phyloP scores from a whole-genome alignment of 2,888 invertebrate genomes.

The Ptychoptera contaminata region DNA sequence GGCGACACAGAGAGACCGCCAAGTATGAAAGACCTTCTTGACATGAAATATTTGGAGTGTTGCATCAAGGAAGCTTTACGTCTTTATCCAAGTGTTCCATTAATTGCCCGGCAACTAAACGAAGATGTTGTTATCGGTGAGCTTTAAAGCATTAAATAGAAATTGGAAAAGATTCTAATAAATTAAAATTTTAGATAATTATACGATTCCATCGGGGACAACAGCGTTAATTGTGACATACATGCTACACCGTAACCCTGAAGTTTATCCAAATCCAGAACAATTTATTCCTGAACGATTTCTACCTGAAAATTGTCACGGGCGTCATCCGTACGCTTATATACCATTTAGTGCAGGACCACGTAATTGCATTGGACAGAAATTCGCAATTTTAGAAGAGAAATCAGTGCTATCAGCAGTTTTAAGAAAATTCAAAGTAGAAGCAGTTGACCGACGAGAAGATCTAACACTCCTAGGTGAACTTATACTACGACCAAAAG shows the following conservation, averaged over 20 bases:
- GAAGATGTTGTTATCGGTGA: constrained; percentile 42
- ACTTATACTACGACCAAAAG: constrained; percentile 40
- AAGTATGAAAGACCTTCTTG: constrained; percentile 39
- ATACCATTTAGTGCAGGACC: constrained; percentile 57
- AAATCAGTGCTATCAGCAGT: constrained; percentile 40
- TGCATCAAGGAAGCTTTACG: constrained; percentile 53
- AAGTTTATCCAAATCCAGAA: constrained; percentile 48
- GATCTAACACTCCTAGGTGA: constrained; percentile 41
- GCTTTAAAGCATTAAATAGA: constrained; percentile 11
- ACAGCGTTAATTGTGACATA: constrained; percentile 43
- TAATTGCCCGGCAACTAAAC: constrained; percentile 40
- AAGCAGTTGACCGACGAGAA: constrained; percentile 37
- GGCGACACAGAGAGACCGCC: constrained; percentile 31
- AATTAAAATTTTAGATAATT: constrained; percentile 23
- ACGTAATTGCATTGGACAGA: constrained; percentile 40
- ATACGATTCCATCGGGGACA: constrained; percentile 31
- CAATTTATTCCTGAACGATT: constrained; percentile 58
- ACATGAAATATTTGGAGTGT: constrained; percentile 50
- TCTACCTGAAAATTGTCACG: constrained; percentile 40
- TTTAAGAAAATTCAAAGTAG: constrained; percentile 38
- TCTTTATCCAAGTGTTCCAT: constrained; percentile 49
- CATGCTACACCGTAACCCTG: constrained; percentile 47
- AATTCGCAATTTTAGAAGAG: constrained; percentile 40
- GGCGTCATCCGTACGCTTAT: constrained; percentile 47
- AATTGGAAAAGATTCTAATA: constrained; percentile 6